Evolutionary conservation across 2,797 vertebrate genomes (phyloP), one percentile per base, ranked within the genome.

Genomic region (Sebastes steindachneri): DNA sequence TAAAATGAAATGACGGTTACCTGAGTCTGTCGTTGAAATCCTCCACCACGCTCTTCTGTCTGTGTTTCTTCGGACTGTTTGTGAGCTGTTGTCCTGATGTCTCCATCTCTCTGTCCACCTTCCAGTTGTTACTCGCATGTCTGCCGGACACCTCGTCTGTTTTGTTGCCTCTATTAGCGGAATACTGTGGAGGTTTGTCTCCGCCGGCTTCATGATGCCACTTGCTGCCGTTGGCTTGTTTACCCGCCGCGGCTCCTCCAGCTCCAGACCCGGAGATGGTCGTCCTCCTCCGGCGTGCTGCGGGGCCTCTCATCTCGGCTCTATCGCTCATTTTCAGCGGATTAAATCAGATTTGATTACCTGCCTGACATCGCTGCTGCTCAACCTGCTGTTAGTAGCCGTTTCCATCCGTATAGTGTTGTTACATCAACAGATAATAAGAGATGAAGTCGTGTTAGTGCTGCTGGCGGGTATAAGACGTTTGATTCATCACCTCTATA

Each of bases 291-390:
- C 83, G 86, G 79, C 95, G 95, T 76, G 77, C 80, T 9, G 19
- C 15, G 72, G 95, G 91, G 82, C 93, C 94, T 89, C 74, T 84
- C 62, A 51, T 86, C 37, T 94, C 95, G 71, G 79, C 80, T 76
- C 72, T 92, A 73, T 96, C 95, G 79, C 94, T 94, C 96, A 96
- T 96, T 53, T 41, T 84, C 88, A 8, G 82, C 72, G 28, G 77
- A 29, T 76, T 33, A 68, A 23, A 21, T 75, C 35, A 37, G 35
- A 37, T 37, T 37, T 2, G 0, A 37, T 37, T 37, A 37, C 71
- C 85, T 85, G 62, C 23, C 37, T 9, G 79, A 48, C 92, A 94
- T 92, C 2, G 41, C 72, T n/a, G 48, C 72, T 21, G 54, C 5
- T 57, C 25, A 26, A 17, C 51, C 33, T 26, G 48, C 48, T 10